Base-by-base conservation (phyloP, 2,888 invertebrate species). In the Pristionchus arcanus region DNA sequence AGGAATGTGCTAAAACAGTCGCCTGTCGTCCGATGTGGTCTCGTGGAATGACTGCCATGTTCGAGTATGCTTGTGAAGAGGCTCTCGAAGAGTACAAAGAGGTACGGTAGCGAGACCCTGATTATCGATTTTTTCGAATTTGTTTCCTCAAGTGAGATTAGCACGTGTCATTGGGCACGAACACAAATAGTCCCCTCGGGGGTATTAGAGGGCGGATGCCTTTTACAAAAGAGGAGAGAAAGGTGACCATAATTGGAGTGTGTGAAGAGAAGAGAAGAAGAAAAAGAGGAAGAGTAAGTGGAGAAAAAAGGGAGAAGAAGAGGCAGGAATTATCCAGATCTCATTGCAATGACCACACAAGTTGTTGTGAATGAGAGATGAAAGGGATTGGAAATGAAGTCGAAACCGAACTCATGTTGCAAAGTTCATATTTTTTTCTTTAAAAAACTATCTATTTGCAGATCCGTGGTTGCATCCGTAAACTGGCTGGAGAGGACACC, bases 21-120 rank as follows among this genome's bases (percentile, higher is more conserved):
- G 91, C 91, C 37, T 94, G 94, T 90, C 92, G 92, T 90, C 94
- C 94, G 28, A 89, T 94, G 37, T 94, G 94, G 94, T 94, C 94
- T 31, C 90, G 91, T 34, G 94, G 94, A 90, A 94, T 94, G 94
- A 90, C 91, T n/a, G 94, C 94, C 68, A 94, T 94, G 94, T 94
- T 94, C 90, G 94, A 94, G 68, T 94, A 89, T 74, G 94, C 94
- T 21, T 94, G 94, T 71, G 93, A 93, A 42, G 93, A 93, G 68
- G 94, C 94, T 28, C 91, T 91, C 68, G 91, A 90, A 34, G 90
- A 91, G 55, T 94, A 93, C 91, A 92, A 91, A 85, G 91, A 94
- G 89, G 93, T 93, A 28, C 37, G 66, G 49, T 81, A 77, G 37
- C 13, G 21, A 37, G 11, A 42, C 3, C 42, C 55, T 21, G 11